phyloP scores from a whole-genome alignment of 1,140 invertebrate genomes.

The Triops cancriformis region DNA sequence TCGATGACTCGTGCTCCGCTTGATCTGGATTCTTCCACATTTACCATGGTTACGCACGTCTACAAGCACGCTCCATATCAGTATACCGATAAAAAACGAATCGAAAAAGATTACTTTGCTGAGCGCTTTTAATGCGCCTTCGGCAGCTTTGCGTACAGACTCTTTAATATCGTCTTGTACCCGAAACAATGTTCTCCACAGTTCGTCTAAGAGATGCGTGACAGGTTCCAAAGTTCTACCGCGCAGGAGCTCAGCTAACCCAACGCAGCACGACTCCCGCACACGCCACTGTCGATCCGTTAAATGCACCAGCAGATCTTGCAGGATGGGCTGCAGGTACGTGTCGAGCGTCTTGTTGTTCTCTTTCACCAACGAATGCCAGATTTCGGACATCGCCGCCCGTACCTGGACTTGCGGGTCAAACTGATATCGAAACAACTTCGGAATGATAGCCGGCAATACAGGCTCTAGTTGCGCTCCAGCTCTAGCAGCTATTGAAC shows the following conservation, averaged over 20 bases:
- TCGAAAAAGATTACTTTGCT: conserved; percentile 55
- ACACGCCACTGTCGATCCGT: conserved; percentile 78
- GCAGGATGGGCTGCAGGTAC: conserved; percentile 77
- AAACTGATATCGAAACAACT: conserved; percentile 62
- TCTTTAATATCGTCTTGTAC: conserved; percentile 93
- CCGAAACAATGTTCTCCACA: conserved; percentile 75
- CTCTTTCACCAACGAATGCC: conserved; percentile 77
- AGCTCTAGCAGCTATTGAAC: conserved; percentile 68
- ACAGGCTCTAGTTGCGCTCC: conserved; percentile 70
- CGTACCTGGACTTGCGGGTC: conserved; percentile 86
- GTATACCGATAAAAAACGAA: neutral
- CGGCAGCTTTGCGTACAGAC: conserved; percentile 69
- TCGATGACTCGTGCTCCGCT: conserved; percentile 61
- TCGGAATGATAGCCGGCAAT: conserved; percentile 74
- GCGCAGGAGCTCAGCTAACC: conserved; percentile 70
- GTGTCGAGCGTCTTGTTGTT: conserved; percentile 75
- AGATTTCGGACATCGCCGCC: conserved; percentile 82
- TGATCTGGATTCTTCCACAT: conserved; percentile 65
- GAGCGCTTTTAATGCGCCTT: conserved; percentile 61
- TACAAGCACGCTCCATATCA: conserved; percentile 33
- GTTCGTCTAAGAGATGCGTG: conserved; percentile 50
- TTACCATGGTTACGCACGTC: conserved; percentile 67
- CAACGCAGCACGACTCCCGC: conserved; percentile 79
- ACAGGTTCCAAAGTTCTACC: conserved; percentile 41
- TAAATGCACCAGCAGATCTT: conserved; percentile 69